These are phyloP conservation scores for Zoanthus sociatus DNA, from an alignment of 92 coral and sea anemone species.

Conservation along the genomic window DNA sequence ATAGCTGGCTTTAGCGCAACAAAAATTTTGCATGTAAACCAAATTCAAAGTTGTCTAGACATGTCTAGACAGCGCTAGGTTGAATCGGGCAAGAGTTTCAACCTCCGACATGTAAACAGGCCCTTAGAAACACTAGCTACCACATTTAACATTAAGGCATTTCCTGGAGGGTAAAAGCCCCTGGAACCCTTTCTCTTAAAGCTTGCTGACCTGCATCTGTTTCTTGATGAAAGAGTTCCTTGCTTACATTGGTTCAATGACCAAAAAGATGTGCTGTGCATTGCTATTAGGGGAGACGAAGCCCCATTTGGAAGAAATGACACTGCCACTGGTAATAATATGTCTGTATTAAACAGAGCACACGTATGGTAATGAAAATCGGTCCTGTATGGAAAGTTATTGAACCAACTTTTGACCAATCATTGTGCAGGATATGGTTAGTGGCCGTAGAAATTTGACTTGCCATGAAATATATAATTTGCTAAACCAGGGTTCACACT, in stretches of 20 bases:
- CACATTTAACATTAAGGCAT: conserved; percentile 28
- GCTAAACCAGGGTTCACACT: not conserved
- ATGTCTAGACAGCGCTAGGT: too few species aligned
- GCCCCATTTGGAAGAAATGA: conserved; percentile 52
- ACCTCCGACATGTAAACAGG: too few species aligned
- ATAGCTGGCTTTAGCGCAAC: too few species aligned
- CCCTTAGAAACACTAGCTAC: conserved; percentile 49
- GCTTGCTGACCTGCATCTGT: conserved; percentile 60
- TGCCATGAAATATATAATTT: not conserved
- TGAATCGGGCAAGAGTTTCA: too few species aligned
- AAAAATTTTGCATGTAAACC: too few species aligned
- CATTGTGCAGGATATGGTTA: not conserved
- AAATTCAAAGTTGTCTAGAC: too few species aligned
- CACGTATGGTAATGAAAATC: conserved; percentile 25
- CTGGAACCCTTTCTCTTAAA: conserved; percentile 54
- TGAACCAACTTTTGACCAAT: too few species aligned
- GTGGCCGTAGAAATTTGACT: not conserved
- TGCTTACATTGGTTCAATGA: conserved; percentile 79
- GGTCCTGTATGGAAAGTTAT: too few species aligned
- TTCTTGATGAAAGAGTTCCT: conserved; percentile 53
- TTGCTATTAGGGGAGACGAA: conserved; percentile 59
- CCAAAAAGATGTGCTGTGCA: conserved; percentile 40
- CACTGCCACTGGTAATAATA: conserved; percentile 58
- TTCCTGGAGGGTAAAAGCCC: conserved; percentile 63
- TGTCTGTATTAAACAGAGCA: not conserved